Conservation (phyloP, 2,888 invertebrate genomes). For the Dinocampus coccinellae region DNA sequence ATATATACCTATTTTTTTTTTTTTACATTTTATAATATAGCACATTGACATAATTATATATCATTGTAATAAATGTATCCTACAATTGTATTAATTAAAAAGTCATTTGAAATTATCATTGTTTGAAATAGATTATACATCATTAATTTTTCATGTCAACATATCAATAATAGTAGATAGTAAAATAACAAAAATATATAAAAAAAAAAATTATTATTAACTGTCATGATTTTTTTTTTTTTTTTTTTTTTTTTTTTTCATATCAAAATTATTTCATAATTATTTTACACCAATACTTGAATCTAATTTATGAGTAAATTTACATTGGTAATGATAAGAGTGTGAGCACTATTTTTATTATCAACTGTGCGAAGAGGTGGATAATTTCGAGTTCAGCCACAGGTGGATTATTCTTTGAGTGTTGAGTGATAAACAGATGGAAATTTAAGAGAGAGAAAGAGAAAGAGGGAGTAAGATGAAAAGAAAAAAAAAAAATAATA, state of each 20-base stretch:
- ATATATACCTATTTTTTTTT: no score
- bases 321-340: constrained; percentile 10
- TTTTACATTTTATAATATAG: neutral
- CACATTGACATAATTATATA: neutral
- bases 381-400: constrained; percentile 9
- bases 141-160: neutral
- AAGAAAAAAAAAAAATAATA: constrained; percentile 21
- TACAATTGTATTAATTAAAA: neutral
- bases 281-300: neutral
- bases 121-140: neutral
- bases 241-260: no score
- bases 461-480: constrained; percentile 21
- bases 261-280: neutral
- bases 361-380: neutral
- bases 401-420: constrained; percentile 19
- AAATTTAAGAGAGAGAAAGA: neutral
- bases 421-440: neutral
- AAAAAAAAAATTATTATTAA: neutral
- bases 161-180: neutral
- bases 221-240: no score
- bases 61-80: neutral
- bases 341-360: constrained; percentile 19
- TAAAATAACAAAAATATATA: neutral
- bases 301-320: neutral
- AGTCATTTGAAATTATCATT: neutral